Conservation (phyloP, 2,888 invertebrate genomes). For the Meiosimyza decipiens region DNA sequence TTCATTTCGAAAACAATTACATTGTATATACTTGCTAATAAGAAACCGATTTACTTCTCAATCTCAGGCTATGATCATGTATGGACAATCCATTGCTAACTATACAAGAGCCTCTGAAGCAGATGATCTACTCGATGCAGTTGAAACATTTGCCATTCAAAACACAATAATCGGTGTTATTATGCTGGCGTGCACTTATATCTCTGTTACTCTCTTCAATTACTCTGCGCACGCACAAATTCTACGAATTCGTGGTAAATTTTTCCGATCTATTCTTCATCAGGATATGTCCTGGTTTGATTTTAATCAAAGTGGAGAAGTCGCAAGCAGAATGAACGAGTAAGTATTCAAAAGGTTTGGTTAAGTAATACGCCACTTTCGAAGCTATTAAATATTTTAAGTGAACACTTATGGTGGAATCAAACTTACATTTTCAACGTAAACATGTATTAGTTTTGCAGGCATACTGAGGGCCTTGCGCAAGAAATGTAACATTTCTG, state of each 20-base stretch:
- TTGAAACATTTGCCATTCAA: slow-evolving; percentile 72
- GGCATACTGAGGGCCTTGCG: too few relatives aligned
- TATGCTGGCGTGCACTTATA: slow-evolving; percentile 73
- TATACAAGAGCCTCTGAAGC: slow-evolving; percentile 52
- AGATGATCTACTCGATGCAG: slow-evolving; percentile 68
- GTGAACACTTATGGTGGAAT: too few relatives aligned
- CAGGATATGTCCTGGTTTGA: slow-evolving; percentile 84
- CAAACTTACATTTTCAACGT: too few relatives aligned
- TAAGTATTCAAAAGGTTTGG: slow-evolving; percentile 59
- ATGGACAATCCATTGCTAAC: slow-evolving; percentile 44
- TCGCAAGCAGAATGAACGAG: slow-evolving; percentile 81
- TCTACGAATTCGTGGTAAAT: slow-evolving; percentile 73
- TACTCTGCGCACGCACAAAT: slow-evolving; percentile 76
- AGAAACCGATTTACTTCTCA: too few relatives aligned
- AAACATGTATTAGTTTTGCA: too few relatives aligned
- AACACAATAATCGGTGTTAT: slow-evolving; percentile 73
- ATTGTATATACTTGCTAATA: too few relatives aligned
- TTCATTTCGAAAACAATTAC: too few relatives aligned
- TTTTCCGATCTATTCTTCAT: slow-evolving; percentile 75
- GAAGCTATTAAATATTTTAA: too few relatives aligned
- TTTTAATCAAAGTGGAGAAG: slow-evolving; percentile 77
- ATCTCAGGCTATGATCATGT: slow-evolving; percentile 60
- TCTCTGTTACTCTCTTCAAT: slow-evolving; percentile 76
- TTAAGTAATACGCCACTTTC: too few relatives aligned
- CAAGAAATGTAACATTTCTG: too few relatives aligned